phyloP scores from a whole-genome alignment of 2,888 invertebrate species.

The Candidula unifasciata region DNA sequence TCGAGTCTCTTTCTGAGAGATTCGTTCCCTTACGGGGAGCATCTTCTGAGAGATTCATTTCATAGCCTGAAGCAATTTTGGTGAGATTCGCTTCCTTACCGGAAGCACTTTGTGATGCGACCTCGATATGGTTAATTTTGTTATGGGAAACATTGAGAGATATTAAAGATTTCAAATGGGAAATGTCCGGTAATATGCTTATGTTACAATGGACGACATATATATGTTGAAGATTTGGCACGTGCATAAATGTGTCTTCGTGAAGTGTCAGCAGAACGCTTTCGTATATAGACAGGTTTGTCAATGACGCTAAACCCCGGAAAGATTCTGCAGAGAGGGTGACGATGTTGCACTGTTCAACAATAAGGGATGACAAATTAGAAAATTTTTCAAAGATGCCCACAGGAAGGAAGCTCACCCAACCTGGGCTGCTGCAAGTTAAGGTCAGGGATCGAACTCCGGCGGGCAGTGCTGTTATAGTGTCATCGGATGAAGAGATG shows the following conservation, averaged over 20 bases:
- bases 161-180: not conserved
- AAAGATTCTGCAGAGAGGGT: not conserved
- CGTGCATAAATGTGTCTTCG: not conserved
- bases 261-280: not conserved
- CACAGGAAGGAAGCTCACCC: not conserved
- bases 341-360: slow-evolving; percentile 29
- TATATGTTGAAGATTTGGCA: slow-evolving; percentile 8
- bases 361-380: not conserved
- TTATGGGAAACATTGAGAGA: slow-evolving; percentile 37
- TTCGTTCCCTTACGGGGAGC: too few relatives aligned
- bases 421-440: not conserved
- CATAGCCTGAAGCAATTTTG: too few relatives aligned
- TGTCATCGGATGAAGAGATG: slow-evolving; percentile 5
- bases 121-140: not conserved
- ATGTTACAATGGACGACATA: not conserved
- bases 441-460: not conserved
- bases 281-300: not conserved
- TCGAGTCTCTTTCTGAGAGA: not conserved
- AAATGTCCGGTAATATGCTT: slow-evolving; percentile 6
- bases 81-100: not conserved
- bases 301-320: not conserved
- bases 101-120: not conserved
- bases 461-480: not conserved
- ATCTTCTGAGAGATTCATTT: too few relatives aligned
- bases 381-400: slow-evolving; percentile 9